Base-by-base conservation (phyloP, 2,888 invertebrate genomes). In the Papilio gigon region DNA sequence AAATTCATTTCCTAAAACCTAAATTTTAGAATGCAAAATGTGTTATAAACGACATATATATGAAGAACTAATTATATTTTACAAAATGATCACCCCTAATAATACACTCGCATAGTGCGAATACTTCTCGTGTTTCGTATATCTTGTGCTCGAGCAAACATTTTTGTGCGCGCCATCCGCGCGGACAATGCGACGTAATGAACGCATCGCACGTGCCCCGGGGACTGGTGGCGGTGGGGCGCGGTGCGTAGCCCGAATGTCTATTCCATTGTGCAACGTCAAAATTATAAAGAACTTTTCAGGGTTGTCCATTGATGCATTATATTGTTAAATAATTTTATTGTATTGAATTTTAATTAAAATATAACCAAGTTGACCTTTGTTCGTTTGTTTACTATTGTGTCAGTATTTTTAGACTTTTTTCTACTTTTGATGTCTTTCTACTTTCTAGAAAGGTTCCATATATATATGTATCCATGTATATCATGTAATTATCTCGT, bases 111-210 rank as follows among this genome's bases (percentile, higher is more conserved):
- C 42, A 44, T 44, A 14, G 17, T 20, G 27, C n/a, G 30, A 47
- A 35, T 47, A 20, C 12, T 62, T 33, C n/a, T 8, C 61, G 44
- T 22, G 35, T 17, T 53, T 64, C 64, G 17, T n/a, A 63, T 63
- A 63, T 33, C 63, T 35, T 27, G 37, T 37, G 64, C 37, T 27
- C 25, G 53, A 53, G 37, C 44, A 20, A 62, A 42, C 20, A 62
- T 62, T 44, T 25, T 47, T 44, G 27, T n/a, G 27, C 37, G 11
- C 30, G 14, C 25, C 50, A 27, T 50, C 35, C 20, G 78, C 76
- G 80, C 70, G 78, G 76, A 85, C 84, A 86, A 85, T 85, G 79
- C 79, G 70, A 73, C 79, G 76, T 86, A 86, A 86, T 84, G 84
- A 86, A 83, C 80, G 83, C 84, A 83, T 84, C 83, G 82, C 76